A percentile compares a stretch with the other conserved stretches of the same genome.
These are phyloP conservation scores for Chloroceryle aenea DNA, from an alignment of 2,113 vertebrate genomes.

Conservation along the genomic window DNA sequence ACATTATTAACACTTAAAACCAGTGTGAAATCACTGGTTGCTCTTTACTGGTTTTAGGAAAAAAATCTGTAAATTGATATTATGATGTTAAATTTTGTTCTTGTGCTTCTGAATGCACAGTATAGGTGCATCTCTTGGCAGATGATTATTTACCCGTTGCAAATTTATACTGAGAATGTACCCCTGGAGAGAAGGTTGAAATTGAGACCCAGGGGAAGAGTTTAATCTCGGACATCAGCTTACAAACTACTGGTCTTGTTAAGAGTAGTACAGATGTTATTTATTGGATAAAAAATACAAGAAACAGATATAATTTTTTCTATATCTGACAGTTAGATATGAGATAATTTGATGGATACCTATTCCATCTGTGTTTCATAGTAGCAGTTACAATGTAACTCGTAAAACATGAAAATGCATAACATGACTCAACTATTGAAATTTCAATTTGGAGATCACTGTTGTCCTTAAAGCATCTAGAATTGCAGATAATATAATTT, in stretches of 20 bases:
- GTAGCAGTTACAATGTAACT: neutral
- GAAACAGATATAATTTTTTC: neutral
- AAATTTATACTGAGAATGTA: neutral
- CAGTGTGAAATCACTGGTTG: neutral
- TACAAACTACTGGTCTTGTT: neutral
- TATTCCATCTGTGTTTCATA: neutral
- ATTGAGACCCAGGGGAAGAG: neutral
- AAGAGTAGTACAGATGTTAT: neutral
- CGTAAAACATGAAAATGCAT: neutral
- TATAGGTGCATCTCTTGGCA: neutral
- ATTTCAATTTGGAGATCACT: constrained; percentile 63
- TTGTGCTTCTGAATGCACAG: neutral
- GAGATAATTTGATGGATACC: neutral
- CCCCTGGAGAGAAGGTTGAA: rapidly evolving
- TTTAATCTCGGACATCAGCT: neutral
- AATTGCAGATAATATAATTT: constrained; percentile 68
- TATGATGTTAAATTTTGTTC: neutral
- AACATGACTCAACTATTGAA: constrained; percentile 27
- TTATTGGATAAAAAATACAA: neutral
- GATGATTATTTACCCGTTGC: neutral
- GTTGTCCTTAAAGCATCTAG: constrained; percentile 50
- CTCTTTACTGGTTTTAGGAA: neutral
- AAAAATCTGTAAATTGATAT: neutral
- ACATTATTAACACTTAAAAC: neutral
- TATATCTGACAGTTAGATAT: neutral